A percentile compares a stretch with the other conserved stretches of the same genome.
These are phyloP conservation scores for Biston stratarius DNA, from an alignment of 2,888 invertebrate genomes.

Conservation along the genomic window DNA sequence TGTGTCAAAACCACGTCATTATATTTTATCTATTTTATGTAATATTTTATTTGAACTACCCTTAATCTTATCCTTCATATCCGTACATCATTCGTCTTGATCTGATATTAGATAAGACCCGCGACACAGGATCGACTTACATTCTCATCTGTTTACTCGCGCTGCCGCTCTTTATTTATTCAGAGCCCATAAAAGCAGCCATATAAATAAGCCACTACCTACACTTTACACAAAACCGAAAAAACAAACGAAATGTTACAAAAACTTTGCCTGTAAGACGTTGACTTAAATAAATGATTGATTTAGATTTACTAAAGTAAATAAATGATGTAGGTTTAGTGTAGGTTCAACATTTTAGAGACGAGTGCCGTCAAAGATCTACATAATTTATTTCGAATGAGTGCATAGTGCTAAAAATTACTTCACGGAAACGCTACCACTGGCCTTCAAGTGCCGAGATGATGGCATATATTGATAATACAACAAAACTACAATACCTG, in stretches of 20 bases:
- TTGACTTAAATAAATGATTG: constrained; percentile 27
- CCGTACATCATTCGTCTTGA: constrained; percentile 8
- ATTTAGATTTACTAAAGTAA: neutral
- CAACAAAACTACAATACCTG: too few relatives aligned
- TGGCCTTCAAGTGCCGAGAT: too few relatives aligned
- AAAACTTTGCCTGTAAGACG: constrained; percentile 23
- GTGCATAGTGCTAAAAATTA: too few relatives aligned
- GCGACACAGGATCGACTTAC: constrained; percentile 23
- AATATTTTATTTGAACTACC: neutral
- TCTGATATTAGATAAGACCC: constrained; percentile 20
- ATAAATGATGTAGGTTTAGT: too few relatives aligned
- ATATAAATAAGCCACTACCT: constrained; percentile 32
- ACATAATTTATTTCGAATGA: too few relatives aligned
- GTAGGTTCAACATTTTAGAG: too few relatives aligned
- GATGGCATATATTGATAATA: too few relatives aligned
- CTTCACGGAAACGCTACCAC: too few relatives aligned
- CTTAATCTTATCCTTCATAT: neutral
- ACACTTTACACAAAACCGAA: constrained; percentile 55
- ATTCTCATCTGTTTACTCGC: constrained; percentile 34
- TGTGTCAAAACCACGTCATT: too few relatives aligned
- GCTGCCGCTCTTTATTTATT: constrained; percentile 36
- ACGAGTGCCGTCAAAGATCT: too few relatives aligned
- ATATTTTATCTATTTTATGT: neutral
- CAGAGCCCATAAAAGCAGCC: constrained; percentile 38
- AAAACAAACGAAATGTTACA: constrained; percentile 61